Conservation (phyloP, 92 coral and sea anemone genomes). For the Paramuricea clavata region DNA sequence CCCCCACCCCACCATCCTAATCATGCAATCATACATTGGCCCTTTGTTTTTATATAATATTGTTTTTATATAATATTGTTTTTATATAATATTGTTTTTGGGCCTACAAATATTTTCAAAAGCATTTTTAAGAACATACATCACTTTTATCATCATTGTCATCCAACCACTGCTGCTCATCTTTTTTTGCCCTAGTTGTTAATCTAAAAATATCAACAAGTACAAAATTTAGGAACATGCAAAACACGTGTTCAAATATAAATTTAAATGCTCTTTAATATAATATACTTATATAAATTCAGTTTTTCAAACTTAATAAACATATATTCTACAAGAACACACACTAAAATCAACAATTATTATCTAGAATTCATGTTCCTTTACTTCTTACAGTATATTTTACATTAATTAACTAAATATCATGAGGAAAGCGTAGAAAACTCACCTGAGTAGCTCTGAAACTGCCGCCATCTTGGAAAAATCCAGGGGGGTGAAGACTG, state of each 20-base stretch:
- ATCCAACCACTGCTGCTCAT: conserved; percentile 19
- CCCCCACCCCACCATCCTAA: too few species aligned
- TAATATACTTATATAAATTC: background rate
- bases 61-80: too few species aligned
- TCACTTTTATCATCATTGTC: background rate
- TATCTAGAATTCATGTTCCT: background rate
- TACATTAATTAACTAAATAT: too few species aligned
- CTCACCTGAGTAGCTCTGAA: conserved; percentile 15
- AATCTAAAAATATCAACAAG: background rate
- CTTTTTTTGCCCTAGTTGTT: background rate
- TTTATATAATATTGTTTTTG: too few species aligned
- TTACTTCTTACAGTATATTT: background rate
- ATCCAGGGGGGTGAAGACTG: background rate
- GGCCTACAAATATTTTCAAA: background rate
- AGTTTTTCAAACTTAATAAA: background rate
- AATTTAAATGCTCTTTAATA: background rate
- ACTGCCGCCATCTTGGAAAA: conserved; percentile 21
- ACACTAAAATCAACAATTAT: background rate
- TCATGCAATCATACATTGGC: background rate
- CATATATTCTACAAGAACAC: background rate
- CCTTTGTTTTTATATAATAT: too few species aligned
- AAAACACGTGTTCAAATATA: background rate
- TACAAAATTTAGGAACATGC: background rate
- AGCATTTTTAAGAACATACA: background rate
- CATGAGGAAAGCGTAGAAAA: background rate